Evolutionary conservation across 2,797 vertebrate species (phyloP).

Genomic region (Delichon dasypus): DNA sequence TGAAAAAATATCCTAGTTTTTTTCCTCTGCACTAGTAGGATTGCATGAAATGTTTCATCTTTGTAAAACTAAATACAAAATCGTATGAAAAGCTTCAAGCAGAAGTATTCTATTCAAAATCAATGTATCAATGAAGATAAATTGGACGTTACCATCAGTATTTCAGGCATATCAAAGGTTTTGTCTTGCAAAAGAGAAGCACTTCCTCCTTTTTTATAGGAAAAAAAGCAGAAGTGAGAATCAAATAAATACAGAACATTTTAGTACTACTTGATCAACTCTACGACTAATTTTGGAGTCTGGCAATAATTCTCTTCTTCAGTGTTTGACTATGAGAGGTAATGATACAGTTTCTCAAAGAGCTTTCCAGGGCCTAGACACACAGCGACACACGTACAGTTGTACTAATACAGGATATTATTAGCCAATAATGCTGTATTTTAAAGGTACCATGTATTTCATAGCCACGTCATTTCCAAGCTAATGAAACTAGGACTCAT

Average conservation of each 20-base stretch:
- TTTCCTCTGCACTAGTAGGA: too few species aligned
- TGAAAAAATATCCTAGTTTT: too few species aligned
- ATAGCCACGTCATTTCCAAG: neutral
- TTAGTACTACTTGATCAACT: neutral
- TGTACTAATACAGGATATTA: neutral
- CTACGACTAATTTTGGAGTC: neutral
- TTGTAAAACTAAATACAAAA: neutral
- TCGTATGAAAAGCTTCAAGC: neutral
- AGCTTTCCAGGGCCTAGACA: neutral
- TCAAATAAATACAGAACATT: neutral
- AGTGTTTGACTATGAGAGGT: neutral
- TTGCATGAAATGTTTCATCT: too few species aligned
- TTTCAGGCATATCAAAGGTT: slow-evolving; percentile 36
- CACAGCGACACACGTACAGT: neutral
- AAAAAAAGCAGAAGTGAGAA: slow-evolving; percentile 18
- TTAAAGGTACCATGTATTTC: neutral
- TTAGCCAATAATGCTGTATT: neutral
- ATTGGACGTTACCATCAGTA: slow-evolving; percentile 43
- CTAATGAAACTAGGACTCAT: neutral
- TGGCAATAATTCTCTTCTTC: neutral
- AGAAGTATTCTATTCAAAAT: neutral
- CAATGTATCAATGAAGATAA: neutral
- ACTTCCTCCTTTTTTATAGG: neutral
- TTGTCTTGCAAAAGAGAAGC: neutral
- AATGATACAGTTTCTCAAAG: neutral